Base-by-base conservation (phyloP, 2,888 invertebrate genomes). In the Pseudococcus longispinus region DNA sequence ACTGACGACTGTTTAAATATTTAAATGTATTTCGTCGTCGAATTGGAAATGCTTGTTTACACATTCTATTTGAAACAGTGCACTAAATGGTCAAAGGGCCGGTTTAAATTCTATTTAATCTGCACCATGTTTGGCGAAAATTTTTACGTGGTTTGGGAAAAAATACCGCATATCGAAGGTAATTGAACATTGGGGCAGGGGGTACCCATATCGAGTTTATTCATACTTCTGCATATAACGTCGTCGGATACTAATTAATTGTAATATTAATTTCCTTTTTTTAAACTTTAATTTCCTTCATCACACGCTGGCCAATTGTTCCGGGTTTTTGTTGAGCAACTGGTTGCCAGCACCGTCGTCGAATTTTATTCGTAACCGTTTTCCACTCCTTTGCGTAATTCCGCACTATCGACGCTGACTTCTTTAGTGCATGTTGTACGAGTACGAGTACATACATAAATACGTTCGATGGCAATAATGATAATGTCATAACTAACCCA, bases 1-100 rank as follows among this genome's bases (percentile, higher is more conserved):
- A 70, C 70, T 70, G 70, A 70, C 70, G 70, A 70, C 70, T 70
- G 70, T 70, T 70, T 70, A 70, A 70, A 70, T 70, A 70, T 70
- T 70, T 70, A 70, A 70, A 70, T 70, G 70, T 70, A 70, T 70
- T 70, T 70, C 70, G 15, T 70, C 70, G 70, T 29, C 70, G 70
- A 70, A 70, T 70, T 70, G 70, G 70, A 70, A 70, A 70, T 32
- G 70, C 70, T 70, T 70, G 70, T 70, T 70, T 70, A 70, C 70
- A 70, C 70, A 70, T 70, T 70, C 70, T 70, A 70, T 70, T 70
- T 70, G 70, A 29, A 70, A 37, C 9, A 37, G 37, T 37, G 37
- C 37, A 37, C 8, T 37, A 37, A 37, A 70, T 70, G 70, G 70
- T 70, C 70, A 29, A 70, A 70, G 70, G 60, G 15, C 70, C 13